These are phyloP conservation scores for Erynnis tages DNA, from an alignment of 2,888 invertebrate species.

Conservation along the genomic window DNA sequence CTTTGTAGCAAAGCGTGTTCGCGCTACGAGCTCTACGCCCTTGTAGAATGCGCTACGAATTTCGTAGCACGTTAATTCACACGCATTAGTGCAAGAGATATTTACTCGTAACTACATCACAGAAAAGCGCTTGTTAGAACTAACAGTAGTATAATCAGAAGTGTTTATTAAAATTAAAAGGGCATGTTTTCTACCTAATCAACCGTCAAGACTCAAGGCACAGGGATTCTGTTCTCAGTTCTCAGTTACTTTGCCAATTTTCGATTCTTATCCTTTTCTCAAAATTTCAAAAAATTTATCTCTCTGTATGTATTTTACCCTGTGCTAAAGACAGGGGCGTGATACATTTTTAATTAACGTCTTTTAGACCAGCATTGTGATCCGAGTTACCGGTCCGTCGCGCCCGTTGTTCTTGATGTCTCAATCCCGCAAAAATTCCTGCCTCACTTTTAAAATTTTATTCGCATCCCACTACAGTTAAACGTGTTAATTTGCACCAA, in stretches of 20 bases:
- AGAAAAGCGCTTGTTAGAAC: not conserved
- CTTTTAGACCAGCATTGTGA: slow-evolving; percentile 2
- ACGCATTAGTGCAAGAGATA: slow-evolving; percentile 5
- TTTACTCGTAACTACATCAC: slow-evolving; percentile 15
- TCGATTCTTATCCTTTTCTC: no score
- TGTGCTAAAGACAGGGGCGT: not conserved
- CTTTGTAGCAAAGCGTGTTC: no score
- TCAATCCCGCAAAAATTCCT: not conserved
- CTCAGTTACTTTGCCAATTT: no score
- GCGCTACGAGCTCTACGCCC: not conserved
- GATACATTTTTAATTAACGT: slow-evolving; percentile 3
- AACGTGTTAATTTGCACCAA: not conserved
- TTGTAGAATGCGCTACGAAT: slow-evolving; percentile 16
- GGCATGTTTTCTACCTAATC: no score
- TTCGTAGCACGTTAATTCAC: slow-evolving; percentile 16
- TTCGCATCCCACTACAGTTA: not conserved
- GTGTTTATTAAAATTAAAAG: no score
- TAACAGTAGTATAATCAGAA: no score
- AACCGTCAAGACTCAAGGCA: no score
- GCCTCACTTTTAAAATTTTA: not conserved
- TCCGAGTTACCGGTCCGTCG: not conserved
- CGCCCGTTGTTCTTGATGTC: slow-evolving; percentile 5
- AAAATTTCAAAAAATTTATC: no score
- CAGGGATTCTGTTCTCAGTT: no score
- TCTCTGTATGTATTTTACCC: no score